These are phyloP conservation scores for Ochropleura plecta DNA, from an alignment of 2,888 invertebrate genomes.

Conservation along the genomic window DNA sequence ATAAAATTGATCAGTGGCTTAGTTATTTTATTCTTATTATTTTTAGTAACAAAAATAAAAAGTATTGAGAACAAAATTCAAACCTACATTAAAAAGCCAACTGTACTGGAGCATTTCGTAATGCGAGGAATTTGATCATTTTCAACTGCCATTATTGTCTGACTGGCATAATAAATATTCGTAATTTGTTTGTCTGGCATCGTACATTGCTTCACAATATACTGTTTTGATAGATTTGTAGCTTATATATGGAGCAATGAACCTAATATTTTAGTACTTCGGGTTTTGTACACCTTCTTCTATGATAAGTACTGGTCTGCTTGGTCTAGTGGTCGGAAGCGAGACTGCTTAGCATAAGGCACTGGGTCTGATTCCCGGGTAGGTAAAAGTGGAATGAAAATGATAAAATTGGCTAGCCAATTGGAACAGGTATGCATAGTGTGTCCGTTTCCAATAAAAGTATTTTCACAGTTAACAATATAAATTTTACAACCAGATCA, in stretches of 20 bases:
- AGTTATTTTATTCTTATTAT: neutral
- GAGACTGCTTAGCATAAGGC: no score
- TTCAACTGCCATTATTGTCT: slow-evolving; percentile 26
- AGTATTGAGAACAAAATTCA: neutral
- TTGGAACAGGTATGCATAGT: neutral
- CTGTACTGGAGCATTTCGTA: slow-evolving; percentile 13
- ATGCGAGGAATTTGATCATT: slow-evolving; percentile 44
- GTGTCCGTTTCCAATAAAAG: neutral
- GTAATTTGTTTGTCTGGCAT: slow-evolving; percentile 3
- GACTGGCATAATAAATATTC: slow-evolving; percentile 31
- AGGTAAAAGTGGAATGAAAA: neutral
- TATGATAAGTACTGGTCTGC: no score
- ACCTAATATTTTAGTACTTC: neutral
- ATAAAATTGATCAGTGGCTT: neutral
- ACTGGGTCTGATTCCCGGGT: no score
- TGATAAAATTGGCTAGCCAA: neutral
- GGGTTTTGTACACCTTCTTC: no score
- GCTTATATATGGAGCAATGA: neutral
- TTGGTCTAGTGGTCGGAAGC: no score
- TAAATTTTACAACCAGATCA: neutral
- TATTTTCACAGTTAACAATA: neutral
- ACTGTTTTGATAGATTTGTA: slow-evolving; percentile 14
- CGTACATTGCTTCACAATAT: slow-evolving; percentile 2
- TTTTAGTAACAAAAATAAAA: neutral
- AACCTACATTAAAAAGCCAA: slow-evolving; percentile 27